These are phyloP conservation scores for Podarcis muralis DNA, from an alignment of 2,113 vertebrate species.

Conservation along the genomic window DNA sequence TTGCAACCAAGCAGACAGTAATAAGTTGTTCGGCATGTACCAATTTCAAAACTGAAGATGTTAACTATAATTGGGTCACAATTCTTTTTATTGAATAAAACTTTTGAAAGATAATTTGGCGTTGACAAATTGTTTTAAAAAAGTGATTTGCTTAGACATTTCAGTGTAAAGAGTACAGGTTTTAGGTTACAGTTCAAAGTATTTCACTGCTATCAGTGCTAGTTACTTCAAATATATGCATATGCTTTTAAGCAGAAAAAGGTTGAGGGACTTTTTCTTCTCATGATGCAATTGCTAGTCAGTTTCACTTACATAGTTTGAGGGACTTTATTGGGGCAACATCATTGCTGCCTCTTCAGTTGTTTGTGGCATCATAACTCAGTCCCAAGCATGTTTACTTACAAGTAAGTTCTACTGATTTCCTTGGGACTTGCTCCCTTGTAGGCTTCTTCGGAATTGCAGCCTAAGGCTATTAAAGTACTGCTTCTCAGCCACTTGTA, in stretches of 20 bases:
- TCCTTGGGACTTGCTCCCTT: not conserved
- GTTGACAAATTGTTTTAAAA: not conserved
- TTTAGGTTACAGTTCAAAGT: not conserved
- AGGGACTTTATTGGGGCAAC: not conserved
- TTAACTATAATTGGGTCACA: not conserved
- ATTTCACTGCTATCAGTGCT: not conserved
- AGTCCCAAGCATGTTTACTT: not conserved
- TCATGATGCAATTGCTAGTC: not conserved
- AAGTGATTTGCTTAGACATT: not conserved
- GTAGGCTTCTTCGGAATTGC: not conserved
- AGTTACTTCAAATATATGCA: not conserved
- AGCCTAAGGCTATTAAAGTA: conserved; percentile 20
- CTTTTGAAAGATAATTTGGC: not conserved
- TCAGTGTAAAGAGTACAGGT: not conserved
- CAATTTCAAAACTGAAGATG: not conserved
- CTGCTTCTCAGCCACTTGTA: conserved; percentile 56
- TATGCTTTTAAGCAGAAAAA: not conserved
- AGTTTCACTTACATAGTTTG: not conserved
- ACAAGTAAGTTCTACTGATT: not conserved
- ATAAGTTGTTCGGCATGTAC: not conserved
- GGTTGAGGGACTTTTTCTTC: not conserved
- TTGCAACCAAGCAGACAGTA: not conserved
- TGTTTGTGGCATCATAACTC: not conserved
- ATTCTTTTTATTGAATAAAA: not conserved
- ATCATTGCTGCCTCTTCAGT: not conserved